Evolutionary conservation across 1,140 invertebrate species (phyloP), one percentile per base, ranked within the genome.

Genomic region (Drosophila orena): DNA sequence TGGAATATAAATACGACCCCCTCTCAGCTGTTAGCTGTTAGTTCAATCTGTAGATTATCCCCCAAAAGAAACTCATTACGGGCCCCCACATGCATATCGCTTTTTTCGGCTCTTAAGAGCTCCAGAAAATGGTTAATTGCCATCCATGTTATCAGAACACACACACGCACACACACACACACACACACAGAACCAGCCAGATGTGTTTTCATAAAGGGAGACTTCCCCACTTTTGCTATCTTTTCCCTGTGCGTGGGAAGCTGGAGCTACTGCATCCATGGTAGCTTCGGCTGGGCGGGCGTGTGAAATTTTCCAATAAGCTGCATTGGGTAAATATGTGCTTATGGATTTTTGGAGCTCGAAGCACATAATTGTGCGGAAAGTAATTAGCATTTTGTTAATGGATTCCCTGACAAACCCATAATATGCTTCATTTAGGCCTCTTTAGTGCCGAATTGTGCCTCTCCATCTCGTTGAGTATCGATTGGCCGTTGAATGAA

Each of bases 251-350:
- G 79, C 79, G 83, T 88, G 83, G 83, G 83, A 88, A 88, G 83
- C 68, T 70, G 59, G 27, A 47, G 72, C 78, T 69, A 35, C 35
- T 47, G 60, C 57, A 46, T 38, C 62, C 66, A 64, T 30, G 60
- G 42, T 38, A 40, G 50, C 43, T 60, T 65, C 44, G 76, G 83
- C 84, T 74, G 56, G 83, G 83, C 83, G 70, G 70, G 83, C 84
- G 84, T 88, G 83, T 89, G 84, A 86, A 88, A 83, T 70, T 79
- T 89, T 68, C 71, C 84, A 77, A 89, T 88, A 76, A 79, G 58
- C 78, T 89, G 84, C 84, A 83, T 54, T 86, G 61, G 37, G 66
- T 49, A 65, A 52, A 50, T 72, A 65, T 54, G 35, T 68, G 64
- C 44, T 65, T 60, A 62, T 50, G 12, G 42, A 66, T 49, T 65